These are phyloP conservation scores for Notoglanidium macrostoma DNA, from an alignment of 2,797 vertebrate genomes.

Conservation along the genomic window DNA sequence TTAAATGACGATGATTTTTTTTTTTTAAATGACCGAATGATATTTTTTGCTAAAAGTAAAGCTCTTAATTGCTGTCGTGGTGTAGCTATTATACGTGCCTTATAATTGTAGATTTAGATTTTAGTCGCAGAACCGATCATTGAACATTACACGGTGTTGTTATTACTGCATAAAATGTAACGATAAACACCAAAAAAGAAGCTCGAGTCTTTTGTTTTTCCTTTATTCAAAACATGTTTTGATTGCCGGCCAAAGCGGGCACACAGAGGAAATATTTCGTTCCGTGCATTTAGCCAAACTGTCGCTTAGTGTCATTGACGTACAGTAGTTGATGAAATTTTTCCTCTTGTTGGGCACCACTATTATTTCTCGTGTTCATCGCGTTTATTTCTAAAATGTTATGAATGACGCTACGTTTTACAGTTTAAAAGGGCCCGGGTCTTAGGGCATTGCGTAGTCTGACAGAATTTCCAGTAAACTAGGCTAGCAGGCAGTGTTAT, in stretches of 20 bases:
- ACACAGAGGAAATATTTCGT: slow-evolving; percentile 68
- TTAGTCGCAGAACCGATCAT: background rate
- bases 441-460: slow-evolving; percentile 25
- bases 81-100: background rate
- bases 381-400: slow-evolving; percentile 11
- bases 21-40: too few relatives aligned
- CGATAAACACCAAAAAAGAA: background rate
- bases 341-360: background rate
- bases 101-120: slow-evolving; percentile 7
- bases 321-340: slow-evolving; percentile 24
- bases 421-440: slow-evolving; percentile 34
- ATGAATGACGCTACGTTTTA: slow-evolving; percentile 28
- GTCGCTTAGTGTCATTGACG: slow-evolving; percentile 31
- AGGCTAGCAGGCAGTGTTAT: slow-evolving; percentile 9
- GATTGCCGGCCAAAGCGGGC: slow-evolving; percentile 72
- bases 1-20: background rate
- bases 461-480: slow-evolving; percentile 5
- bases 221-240: slow-evolving; percentile 74
- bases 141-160: background rate
- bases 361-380: slow-evolving; percentile 32
- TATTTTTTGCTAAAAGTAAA: background rate
- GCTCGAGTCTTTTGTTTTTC: slow-evolving; percentile 17
- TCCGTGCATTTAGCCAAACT: slow-evolving; percentile 41
- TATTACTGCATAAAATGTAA: background rate
- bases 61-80: background rate